Evolutionary conservation across 2,888 invertebrate genomes (phyloP), one percentile per base, ranked within the genome.

Genomic region (Hylaea fasciaria): DNA sequence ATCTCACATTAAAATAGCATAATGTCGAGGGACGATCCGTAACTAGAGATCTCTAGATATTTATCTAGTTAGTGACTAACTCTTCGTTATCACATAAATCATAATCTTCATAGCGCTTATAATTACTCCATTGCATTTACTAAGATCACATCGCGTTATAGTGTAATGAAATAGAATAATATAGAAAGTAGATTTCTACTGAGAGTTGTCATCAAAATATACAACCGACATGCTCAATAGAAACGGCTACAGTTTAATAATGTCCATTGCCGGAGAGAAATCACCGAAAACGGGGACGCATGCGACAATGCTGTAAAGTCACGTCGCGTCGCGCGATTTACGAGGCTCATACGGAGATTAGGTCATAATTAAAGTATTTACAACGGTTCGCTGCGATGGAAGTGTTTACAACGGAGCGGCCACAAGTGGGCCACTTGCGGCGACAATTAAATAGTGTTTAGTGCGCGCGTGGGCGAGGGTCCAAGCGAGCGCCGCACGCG

Each of bases 391-490:
- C 37, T 10, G 16, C 22, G 39, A 40, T 49, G 40, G 16, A 48
- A 39, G 48, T 22, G 17, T 48, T 49, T 40, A 49, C 49, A 40
- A 22, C 49, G 45, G 22, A 12, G 39, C n/a, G n/a, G n/a, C 22
- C 10, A 14, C 49, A 53, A 59, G 48, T 46, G 50, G 17, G 13
- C 39, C 49, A 54, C 45, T 60, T 57, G 57, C 39, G 49, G 57
- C 57, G 71, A 77, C 77, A 78, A 79, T 81, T 81, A 81, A 78
- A 78, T 75, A 76, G 73, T 74, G 73, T 78, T 77, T 74, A 78
- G 41, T 41, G 50, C 41, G 72, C 41, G 72, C 60, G 71, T 11
- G 16, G 22, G 22, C 3, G 5, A 22, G 22, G 22, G 22, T 22
- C 22, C 54, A 5, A 11, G 45, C 40, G 39, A 22, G 47, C 5